phyloP scores from a whole-genome alignment of 2,113 vertebrate species.

The Erpornis zantholeuca region DNA sequence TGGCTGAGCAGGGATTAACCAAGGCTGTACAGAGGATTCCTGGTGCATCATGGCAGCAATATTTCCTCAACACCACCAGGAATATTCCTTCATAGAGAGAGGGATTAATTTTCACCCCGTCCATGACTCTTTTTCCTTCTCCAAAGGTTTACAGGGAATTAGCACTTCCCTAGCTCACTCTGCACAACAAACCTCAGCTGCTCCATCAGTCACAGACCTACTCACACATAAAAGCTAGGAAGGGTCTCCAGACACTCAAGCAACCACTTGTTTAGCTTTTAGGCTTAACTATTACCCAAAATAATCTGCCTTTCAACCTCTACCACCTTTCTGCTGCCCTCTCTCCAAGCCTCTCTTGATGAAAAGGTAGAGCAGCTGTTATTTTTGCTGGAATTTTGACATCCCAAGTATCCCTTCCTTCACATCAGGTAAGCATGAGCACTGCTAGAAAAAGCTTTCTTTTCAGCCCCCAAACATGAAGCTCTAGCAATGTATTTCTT shows the following conservation, averaged over 20 bases:
- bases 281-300: not conserved
- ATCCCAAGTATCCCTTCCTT: not conserved
- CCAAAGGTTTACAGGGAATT: not conserved
- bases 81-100: not conserved
- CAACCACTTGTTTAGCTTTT: not conserved
- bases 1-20: not conserved
- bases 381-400: not conserved
- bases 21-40: not conserved
- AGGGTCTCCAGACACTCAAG: not conserved
- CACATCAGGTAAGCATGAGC: not conserved
- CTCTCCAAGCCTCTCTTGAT: not conserved
- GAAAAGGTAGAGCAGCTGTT: not conserved
- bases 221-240: not conserved
- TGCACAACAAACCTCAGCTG: accelerated
- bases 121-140: not conserved
- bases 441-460: not conserved
- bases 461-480: not conserved
- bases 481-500: not conserved
- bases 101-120: not conserved
- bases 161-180: not conserved
- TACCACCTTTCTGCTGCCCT: not conserved
- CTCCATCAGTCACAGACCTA: not conserved
- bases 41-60: accelerated
- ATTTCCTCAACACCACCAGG: not conserved
- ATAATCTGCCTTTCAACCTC: not conserved